Conservation (phyloP, 64 coral and sea anemone species). For the Montipora capricornis region DNA sequence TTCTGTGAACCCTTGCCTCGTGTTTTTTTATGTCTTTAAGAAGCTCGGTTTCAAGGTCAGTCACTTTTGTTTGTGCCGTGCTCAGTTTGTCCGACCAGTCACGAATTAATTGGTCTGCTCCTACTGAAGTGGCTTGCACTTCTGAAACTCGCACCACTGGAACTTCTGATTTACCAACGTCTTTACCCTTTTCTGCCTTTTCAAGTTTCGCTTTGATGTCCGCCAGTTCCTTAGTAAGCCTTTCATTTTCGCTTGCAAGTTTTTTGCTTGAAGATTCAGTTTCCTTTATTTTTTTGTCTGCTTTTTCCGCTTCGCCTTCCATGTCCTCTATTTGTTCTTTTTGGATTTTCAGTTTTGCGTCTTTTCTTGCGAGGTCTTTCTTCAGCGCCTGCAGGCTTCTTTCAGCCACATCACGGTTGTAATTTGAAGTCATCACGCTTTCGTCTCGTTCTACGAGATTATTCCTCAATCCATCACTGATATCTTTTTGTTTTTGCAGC, state of each 20-base stretch:
- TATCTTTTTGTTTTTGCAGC: conserved; percentile 76
- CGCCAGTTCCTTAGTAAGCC: conserved; percentile 70
- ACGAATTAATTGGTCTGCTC: conserved; percentile 70
- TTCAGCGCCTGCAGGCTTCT: conserved; percentile 74
- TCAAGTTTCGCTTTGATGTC: conserved; percentile 54
- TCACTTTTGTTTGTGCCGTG: conserved; percentile 75
- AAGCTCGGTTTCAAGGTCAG: conserved; percentile 77
- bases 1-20: conserved; percentile 52
- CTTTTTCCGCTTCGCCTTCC: conserved; percentile 70
- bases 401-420: conserved; percentile 73
- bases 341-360: conserved; percentile 65
- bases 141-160: conserved; percentile 33
- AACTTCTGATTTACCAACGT: conserved; percentile 32
- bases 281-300: conserved; percentile 76
- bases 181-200: conserved; percentile 53
- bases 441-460: conserved; percentile 73
- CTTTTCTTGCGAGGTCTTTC: conserved; percentile 79
- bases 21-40: conserved; percentile 84
- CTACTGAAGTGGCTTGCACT: neutral
- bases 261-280: conserved; percentile 71
- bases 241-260: conserved; percentile 76
- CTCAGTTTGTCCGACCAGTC: conserved; percentile 86
- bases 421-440: conserved; percentile 71
- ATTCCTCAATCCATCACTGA: conserved; percentile 79
- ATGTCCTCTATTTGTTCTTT: conserved; percentile 75